A percentile compares a stretch with the other conserved stretches of the same genome.
These are phyloP conservation scores for Castor canadensis DNA, from an alignment of 2,113 vertebrate genomes.

Conservation along the genomic window DNA sequence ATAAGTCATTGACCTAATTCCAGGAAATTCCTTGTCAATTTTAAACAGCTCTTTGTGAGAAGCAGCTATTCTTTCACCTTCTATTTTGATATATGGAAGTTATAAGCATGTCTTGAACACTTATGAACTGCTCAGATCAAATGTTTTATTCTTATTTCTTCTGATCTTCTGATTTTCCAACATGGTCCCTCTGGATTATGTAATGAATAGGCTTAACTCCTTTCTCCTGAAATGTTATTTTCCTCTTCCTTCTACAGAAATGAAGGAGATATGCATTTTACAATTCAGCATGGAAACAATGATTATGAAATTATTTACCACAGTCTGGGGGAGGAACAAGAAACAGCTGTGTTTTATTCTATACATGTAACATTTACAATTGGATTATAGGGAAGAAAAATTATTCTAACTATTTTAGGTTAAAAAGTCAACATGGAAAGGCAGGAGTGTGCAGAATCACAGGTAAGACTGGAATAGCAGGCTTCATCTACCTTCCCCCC, in stretches of 20 bases:
- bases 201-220: neutral
- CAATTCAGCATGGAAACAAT: neutral
- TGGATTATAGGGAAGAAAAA: neutral
- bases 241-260: neutral
- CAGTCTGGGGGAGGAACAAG: neutral
- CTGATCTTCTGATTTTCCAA: constrained; percentile 1
- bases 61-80: neutral
- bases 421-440: neutral
- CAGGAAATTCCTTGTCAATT: constrained; percentile 2
- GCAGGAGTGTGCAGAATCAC: neutral
- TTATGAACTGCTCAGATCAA: neutral
- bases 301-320: neutral
- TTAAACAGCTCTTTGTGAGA: neutral
- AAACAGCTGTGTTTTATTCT: neutral
- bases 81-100: neutral
- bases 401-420: neutral
- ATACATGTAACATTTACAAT: neutral
- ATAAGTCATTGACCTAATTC: neutral
- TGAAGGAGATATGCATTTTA: neutral
- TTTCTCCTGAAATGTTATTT: constrained; percentile 5
- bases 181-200: neutral
- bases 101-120: neutral
- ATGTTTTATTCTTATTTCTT: neutral
- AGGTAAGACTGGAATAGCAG: neutral
- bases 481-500: too few relatives aligned